Evolutionary conservation across 2,888 invertebrate species (phyloP).

Genomic region (Seladonia tumulorum): DNA sequence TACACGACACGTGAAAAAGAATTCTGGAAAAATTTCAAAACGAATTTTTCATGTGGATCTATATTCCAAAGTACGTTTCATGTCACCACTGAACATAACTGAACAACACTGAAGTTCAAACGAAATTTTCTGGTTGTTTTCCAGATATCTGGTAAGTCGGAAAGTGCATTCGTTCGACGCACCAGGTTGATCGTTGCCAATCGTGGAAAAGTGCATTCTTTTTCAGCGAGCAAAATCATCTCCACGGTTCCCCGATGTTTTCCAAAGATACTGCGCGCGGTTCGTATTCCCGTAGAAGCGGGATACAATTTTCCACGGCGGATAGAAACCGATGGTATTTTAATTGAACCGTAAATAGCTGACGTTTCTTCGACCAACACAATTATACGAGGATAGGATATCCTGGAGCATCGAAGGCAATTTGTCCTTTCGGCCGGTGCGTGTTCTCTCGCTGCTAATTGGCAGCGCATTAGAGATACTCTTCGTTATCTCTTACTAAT

Average conservation of each 20-base stretch:
- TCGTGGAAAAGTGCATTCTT: slow-evolving; percentile 23
- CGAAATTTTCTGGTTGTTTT: not conserved
- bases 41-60: too few species aligned
- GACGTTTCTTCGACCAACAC: slow-evolving; percentile 39
- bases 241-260: slow-evolving; percentile 2
- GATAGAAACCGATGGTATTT: slow-evolving; percentile 55
- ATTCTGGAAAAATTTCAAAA: too few species aligned
- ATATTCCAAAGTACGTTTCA: too few species aligned
- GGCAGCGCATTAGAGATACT: slow-evolving; percentile 56
- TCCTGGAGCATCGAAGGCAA: slow-evolving; percentile 51
- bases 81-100: too few species aligned
- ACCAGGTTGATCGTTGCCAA: slow-evolving; percentile 22
- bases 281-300: slow-evolving; percentile 24
- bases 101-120: too few species aligned
- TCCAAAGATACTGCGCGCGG: slow-evolving; percentile 13
- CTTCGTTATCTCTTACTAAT: slow-evolving; percentile 61
- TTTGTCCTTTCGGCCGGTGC: slow-evolving; percentile 52
- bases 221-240: slow-evolving; percentile 35
- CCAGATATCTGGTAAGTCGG: not conserved
- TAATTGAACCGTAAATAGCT: slow-evolving; percentile 63
- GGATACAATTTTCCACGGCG: slow-evolving; percentile 36
- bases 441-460: slow-evolving; percentile 57
- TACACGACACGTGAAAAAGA: too few species aligned
- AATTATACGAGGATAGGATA: slow-evolving; percentile 46
- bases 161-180: not conserved